These are phyloP conservation scores for Thymelicus lineola DNA, from an alignment of 2,888 invertebrate species.

Conservation along the genomic window DNA sequence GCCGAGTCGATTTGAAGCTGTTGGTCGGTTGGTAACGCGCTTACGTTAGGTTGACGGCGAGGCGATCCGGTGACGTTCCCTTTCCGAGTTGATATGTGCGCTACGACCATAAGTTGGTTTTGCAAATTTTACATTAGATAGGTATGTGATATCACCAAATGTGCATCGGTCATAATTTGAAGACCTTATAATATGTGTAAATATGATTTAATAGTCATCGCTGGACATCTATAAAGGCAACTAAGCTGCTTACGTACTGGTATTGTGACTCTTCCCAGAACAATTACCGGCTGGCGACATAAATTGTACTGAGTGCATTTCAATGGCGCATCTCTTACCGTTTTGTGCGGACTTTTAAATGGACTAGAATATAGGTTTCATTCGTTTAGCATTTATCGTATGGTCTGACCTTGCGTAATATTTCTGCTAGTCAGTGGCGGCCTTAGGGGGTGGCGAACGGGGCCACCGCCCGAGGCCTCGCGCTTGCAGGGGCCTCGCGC, in stretches of 20 bases:
- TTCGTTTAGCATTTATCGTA: background rate
- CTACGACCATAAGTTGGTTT: too few relatives aligned
- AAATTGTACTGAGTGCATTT: slow-evolving; percentile 4
- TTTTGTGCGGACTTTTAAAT: background rate
- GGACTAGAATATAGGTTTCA: background rate
- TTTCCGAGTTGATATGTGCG: too few relatives aligned
- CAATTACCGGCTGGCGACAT: background rate
- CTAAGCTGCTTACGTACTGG: background rate
- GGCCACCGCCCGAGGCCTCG: too few relatives aligned
- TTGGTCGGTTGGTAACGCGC: too few relatives aligned
- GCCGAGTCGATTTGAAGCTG: too few relatives aligned
- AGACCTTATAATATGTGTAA: background rate
- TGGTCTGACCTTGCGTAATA: slow-evolving; percentile 2
- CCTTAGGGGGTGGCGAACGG: too few relatives aligned
- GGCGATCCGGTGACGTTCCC: too few relatives aligned
- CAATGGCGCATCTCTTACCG: background rate
- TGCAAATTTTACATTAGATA: too few relatives aligned
- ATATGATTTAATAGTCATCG: background rate
- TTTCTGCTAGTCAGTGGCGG: slow-evolving; percentile 6
- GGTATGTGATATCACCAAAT: too few relatives aligned
- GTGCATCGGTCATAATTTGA: too few relatives aligned
- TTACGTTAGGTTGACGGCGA: too few relatives aligned
- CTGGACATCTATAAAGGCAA: background rate
- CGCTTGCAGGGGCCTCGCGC: too few relatives aligned
- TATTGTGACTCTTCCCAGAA: slow-evolving; percentile 8